These are phyloP conservation scores for Drosophila kurseongensis DNA, from an alignment of 1,140 invertebrate species.

Conservation along the genomic window DNA sequence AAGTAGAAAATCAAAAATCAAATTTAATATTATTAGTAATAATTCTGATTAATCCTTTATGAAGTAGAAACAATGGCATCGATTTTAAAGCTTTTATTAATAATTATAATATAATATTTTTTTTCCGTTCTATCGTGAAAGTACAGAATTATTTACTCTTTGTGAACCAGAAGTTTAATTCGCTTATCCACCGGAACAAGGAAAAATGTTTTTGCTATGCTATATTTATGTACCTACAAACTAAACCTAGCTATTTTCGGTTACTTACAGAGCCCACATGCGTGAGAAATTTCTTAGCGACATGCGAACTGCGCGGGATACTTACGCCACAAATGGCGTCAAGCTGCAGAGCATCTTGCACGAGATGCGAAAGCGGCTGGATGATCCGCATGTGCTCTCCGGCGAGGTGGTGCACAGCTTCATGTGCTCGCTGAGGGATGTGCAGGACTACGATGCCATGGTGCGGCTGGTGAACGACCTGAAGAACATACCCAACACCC, in stretches of 20 bases:
- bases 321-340: slow-evolving; percentile 89
- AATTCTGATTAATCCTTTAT: too few species aligned
- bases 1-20: too few species aligned
- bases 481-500: slow-evolving; percentile 95
- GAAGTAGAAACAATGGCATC: too few species aligned
- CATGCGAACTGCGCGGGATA: slow-evolving; percentile 96
- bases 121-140: too few species aligned
- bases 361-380: slow-evolving; percentile 95
- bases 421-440: slow-evolving; percentile 95
- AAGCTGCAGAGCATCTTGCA: slow-evolving; percentile 94
- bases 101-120: too few species aligned
- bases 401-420: slow-evolving; percentile 97
- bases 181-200: background rate
- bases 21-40: too few species aligned
- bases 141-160: background rate
- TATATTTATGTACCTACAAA: slow-evolving; percentile 3
- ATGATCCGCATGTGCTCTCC: slow-evolving; percentile 98
- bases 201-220: background rate
- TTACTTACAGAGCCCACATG: slow-evolving; percentile 93
- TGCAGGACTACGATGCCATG: slow-evolving; percentile 99
- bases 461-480: slow-evolving; percentile 98
- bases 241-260: slow-evolving; percentile 10
- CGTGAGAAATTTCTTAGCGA: slow-evolving; percentile 99
- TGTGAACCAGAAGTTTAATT: background rate
- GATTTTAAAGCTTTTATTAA: too few species aligned